Evolutionary conservation across 2,113 vertebrate species (phyloP).

Genomic region (Neomonachus schauinslandi): DNA sequence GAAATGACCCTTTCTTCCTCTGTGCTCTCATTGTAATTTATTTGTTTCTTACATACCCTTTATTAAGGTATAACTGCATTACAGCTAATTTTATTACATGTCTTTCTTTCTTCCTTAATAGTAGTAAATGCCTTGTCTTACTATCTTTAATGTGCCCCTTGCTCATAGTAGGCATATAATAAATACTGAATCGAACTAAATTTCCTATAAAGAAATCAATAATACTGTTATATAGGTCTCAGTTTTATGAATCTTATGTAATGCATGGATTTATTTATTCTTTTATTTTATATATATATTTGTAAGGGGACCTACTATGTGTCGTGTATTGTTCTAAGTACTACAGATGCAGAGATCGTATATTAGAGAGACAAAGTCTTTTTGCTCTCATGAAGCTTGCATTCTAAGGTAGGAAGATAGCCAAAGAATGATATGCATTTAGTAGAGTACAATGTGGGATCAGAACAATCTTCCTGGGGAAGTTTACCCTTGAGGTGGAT

Average conservation of each 20-base stretch:
- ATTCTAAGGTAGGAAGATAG: not conserved
- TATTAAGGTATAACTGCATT: not conserved
- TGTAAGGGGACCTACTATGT: not conserved
- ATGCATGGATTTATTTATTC: conserved; percentile 1
- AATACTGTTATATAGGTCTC: not conserved
- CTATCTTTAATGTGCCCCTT: not conserved
- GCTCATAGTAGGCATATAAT: not conserved
- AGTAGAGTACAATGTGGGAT: not conserved
- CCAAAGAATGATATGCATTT: not conserved
- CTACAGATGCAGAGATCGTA: not conserved
- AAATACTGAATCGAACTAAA: conserved; percentile 16
- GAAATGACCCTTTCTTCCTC: not conserved
- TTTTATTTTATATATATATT: not conserved
- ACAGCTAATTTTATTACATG: not conserved
- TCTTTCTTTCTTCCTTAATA: not conserved
- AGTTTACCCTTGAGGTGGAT: not conserved
- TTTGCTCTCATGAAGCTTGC: not conserved
- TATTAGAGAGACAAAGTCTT: not conserved
- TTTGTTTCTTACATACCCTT: not conserved
- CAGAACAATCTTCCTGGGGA: not conserved
- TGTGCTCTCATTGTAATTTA: not conserved
- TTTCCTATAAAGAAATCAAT: not conserved
- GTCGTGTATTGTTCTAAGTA: not conserved
- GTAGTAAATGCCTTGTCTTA: not conserved
- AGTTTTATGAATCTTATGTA: not conserved